Percentiles rank a stretch among this genome's conserved stretches.
Evolutionary conservation across 2,113 vertebrate species (phyloP).

Genomic region (Carassius gibelio): DNA sequence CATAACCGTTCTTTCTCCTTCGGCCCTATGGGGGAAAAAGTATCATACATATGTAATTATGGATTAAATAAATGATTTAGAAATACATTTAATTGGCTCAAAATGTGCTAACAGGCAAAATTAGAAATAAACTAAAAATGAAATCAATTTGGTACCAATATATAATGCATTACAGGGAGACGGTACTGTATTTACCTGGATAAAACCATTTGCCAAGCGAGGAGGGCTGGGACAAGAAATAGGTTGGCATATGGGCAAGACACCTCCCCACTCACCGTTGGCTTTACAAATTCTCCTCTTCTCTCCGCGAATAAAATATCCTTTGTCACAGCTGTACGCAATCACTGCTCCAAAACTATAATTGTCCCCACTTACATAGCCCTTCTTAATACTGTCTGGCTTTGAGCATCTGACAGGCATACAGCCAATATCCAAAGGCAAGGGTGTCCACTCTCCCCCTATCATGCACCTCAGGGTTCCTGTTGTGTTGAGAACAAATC

Average conservation of each 20-base stretch:
- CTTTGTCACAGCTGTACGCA: constrained; percentile 92
- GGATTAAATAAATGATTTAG: not conserved
- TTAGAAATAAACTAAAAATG: not conserved
- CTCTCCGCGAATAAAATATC: constrained; percentile 91
- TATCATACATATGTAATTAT: not conserved
- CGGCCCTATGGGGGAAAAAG: constrained; percentile 48
- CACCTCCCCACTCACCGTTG: constrained; percentile 89
- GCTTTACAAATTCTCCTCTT: constrained; percentile 93
- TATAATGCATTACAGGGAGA: not conserved
- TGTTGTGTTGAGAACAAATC: constrained; percentile 90
- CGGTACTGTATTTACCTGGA: constrained; percentile 77
- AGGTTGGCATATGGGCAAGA: constrained; percentile 86
- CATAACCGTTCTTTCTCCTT: constrained; percentile 77
- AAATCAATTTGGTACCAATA: not conserved
- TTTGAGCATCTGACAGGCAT: constrained; percentile 90
- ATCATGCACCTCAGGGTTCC: constrained; percentile 86
- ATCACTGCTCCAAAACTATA: constrained; percentile 94
- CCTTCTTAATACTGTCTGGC: constrained; percentile 82
- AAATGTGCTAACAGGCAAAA: not conserved
- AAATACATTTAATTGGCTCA: no score
- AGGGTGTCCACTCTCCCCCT: constrained; percentile 91
- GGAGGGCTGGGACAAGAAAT: constrained; percentile 85
- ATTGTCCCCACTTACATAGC: constrained; percentile 88
- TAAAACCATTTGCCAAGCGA: constrained; percentile 81
- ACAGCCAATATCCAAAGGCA: constrained; percentile 84